Base-by-base conservation (phyloP, 1,140 invertebrate genomes). In the Nomia melanderi region DNA sequence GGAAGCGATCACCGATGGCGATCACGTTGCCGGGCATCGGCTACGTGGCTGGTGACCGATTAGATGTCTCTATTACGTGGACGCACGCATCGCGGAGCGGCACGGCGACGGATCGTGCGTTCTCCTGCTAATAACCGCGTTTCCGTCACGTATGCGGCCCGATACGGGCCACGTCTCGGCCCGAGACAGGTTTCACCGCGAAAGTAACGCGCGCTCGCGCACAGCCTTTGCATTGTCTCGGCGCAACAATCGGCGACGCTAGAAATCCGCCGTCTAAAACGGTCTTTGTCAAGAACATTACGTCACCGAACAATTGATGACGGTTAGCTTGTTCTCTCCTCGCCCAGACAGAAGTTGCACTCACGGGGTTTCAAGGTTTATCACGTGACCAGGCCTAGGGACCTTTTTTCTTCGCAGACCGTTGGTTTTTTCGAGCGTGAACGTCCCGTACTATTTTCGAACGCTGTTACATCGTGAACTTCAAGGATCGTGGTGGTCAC, bases 11-110 rank as follows among this genome's bases (percentile, higher is more conserved):
- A 20, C 76, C 75, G 53, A 83, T 83, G 82, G 73, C 63, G 76
- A 81, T 83, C 82, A 82, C 82, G 82, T 83, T 83, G 60, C 25
- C 14, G 56, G 82, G 57, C 63, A 50, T 60, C 74, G 60, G 63
- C 70, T 60, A 56, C 31, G 65, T 79, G 70, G 80, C 76, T 83
- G 79, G 64, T 83, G 82, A 83, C 81, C 82, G 82, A 82, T 75
- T 83, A 71, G 60, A 83, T 66, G 71, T 79, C 59, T 75, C 82
- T 79, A 78, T 83, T 76, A 73, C 77, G 80, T 65, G 72, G 53
- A 81, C 29, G 66, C 27, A 81, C 20, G 66, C 27, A 76, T 27
- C 44, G 39, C 53, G 53, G 33, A 47, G 27, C 63, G 53, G 36
- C 20, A 65, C 8, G n/a, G 20, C 6, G 14, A n/a, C n/a, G n/a